Evolutionary conservation across 2,113 vertebrate genomes (phyloP).

Genomic region (Osmerus mordax): DNA sequence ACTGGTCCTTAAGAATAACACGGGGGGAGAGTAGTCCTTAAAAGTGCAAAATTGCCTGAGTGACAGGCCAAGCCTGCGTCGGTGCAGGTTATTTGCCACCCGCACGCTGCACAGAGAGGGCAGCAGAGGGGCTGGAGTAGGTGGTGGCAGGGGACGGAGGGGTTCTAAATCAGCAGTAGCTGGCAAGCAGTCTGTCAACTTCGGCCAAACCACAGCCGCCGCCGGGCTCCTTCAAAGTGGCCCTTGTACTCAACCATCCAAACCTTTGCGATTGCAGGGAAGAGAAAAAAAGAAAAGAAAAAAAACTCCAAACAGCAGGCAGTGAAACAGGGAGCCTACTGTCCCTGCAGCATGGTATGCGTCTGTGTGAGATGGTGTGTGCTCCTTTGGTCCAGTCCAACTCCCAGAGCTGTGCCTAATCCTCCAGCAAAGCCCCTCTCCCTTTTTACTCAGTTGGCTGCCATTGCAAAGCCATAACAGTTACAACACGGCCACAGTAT

Average conservation of each 20-base stretch:
- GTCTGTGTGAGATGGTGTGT: conserved; percentile 33
- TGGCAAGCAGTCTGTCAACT: conserved; percentile 56
- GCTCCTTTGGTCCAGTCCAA: conserved; percentile 44
- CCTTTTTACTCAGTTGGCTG: conserved; percentile 44
- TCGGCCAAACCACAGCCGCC: conserved; percentile 61
- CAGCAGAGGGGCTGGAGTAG: conserved; percentile 30
- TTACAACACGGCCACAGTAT: conserved; percentile 29
- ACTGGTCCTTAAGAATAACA: conserved; percentile 30
- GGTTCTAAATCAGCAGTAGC: conserved; percentile 53
- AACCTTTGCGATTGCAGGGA: conserved; percentile 51
- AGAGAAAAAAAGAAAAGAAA: conserved; percentile 23
- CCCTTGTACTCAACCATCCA: conserved; percentile 67
- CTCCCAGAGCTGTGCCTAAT: conserved; percentile 46
- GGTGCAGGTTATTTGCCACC: conserved; percentile 47
- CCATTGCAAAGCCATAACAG: conserved; percentile 41
- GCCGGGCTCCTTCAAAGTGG: conserved; percentile 65
- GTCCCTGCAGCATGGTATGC: conserved; percentile 55
- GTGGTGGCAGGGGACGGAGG: conserved; percentile 24
- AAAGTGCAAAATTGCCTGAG: conserved; percentile 19
- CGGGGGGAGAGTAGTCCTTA: conserved; percentile 24
- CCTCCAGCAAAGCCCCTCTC: conserved; percentile 41
- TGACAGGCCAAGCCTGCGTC: conserved; percentile 24
- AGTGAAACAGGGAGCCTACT: conserved; percentile 66
- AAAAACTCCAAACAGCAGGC: conserved; percentile 43
- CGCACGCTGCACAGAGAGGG: conserved; percentile 20